Base-by-base conservation (phyloP, 2,888 invertebrate genomes). In the Plutella xylostella region DNA sequence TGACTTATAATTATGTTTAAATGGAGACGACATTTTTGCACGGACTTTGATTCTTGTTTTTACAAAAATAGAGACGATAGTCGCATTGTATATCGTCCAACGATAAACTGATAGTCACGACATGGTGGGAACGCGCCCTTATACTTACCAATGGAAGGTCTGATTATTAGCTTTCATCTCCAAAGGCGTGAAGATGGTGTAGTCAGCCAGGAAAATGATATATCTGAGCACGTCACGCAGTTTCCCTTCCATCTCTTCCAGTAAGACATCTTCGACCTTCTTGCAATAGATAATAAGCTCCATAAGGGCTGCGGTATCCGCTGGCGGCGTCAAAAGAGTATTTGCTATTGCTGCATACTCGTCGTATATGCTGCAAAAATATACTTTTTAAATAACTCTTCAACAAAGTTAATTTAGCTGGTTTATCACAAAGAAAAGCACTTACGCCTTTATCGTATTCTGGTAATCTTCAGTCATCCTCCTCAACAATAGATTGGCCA, bases 101-200 rank as follows among this genome's bases (percentile, higher is more conserved):
- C n/a, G n/a, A n/a, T n/a, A n/a, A n/a, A n/a, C n/a, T n/a, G n/a
- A n/a, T n/a, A n/a, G n/a, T n/a, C n/a, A n/a, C n/a, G n/a, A n/a
- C n/a, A n/a, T n/a, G n/a, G n/a, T n/a, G n/a, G n/a, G n/a, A n/a
- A n/a, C n/a, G n/a, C n/a, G n/a, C n/a, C n/a, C n/a, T n/a, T n/a
- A 34, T 7, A 39, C 37, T 37, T 18, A 86, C 96, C 95, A 96
- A 63, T 93, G 91, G 61, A 94, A 95, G 0, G 94, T 90, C 55
- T 91, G 91, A 54, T 92, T 93, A 65, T 96, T 97, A 31, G 93
- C 91, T 60, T 96, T 93, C 61, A 97, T 90, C 74, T 97, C 95
- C 4, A 93, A 82, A 0, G 94, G 91, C 0, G 93, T 90, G 55
- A 94, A 90, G 5, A 86, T 79, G 0, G 90, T 89, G 60, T 93